These are phyloP conservation scores for Phthorimaea operculella DNA, from an alignment of 1,140 invertebrate genomes.

Conservation along the genomic window DNA sequence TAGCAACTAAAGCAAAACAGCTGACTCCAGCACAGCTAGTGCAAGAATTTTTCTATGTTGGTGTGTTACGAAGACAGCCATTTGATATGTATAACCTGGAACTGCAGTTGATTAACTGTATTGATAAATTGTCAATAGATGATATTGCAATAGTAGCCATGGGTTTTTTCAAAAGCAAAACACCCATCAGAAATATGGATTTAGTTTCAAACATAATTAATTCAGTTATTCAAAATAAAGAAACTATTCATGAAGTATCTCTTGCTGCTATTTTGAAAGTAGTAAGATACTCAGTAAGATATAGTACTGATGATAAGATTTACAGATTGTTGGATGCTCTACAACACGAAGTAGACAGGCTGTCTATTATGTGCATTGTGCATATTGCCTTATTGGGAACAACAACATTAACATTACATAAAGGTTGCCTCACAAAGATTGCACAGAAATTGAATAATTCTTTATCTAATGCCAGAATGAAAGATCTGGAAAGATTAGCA, in stretches of 20 bases:
- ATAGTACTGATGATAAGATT: constrained; percentile 32
- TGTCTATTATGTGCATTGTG: constrained; percentile 62
- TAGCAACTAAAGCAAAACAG: constrained; percentile 56
- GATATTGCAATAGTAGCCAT: constrained; percentile 71
- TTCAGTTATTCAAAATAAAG: constrained; percentile 44
- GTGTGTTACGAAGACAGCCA: constrained; percentile 49
- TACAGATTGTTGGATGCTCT: constrained; percentile 48
- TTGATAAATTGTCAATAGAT: constrained; percentile 62
- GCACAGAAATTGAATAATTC: constrained; percentile 33
- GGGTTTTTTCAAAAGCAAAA: constrained; percentile 73
- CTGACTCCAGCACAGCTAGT: constrained; percentile 66
- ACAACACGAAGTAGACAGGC: constrained; percentile 52
- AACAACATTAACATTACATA: constrained; percentile 50
- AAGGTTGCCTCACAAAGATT: constrained; percentile 45
- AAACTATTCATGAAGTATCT: constrained; percentile 63
- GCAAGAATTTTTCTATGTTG: constrained; percentile 68
- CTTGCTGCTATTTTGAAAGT: constrained; percentile 70
- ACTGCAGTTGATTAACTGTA: constrained; percentile 50
- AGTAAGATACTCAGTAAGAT: constrained; percentile 53
- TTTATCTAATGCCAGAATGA: constrained; percentile 63
- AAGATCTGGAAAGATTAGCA: constrained; percentile 74
- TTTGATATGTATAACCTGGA: constrained; percentile 71
- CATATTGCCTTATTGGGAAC: constrained; percentile 69
- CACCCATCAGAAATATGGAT: constrained; percentile 54
- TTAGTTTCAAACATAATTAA: constrained; percentile 63